Percentiles rank a stretch among this genome's conserved stretches.
These are phyloP conservation scores for Gadopsis marmoratus DNA, from an alignment of 2,797 vertebrate species.

Conservation along the genomic window DNA sequence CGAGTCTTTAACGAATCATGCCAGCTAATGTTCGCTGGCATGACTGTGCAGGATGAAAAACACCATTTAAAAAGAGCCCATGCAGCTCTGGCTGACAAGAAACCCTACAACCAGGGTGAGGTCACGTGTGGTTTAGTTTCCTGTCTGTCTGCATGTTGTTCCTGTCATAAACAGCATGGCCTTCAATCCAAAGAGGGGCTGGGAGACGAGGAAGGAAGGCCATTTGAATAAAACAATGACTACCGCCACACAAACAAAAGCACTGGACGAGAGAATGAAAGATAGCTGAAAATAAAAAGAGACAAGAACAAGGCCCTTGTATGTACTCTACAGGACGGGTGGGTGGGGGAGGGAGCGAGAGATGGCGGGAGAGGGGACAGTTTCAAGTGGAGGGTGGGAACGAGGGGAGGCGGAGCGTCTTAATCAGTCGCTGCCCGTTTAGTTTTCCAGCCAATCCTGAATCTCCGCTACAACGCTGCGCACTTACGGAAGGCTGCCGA, in stretches of 20 bases:
- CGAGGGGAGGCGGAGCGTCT: slow-evolving; percentile 58
- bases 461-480: slow-evolving; percentile 20
- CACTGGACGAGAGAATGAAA: slow-evolving; percentile 65
- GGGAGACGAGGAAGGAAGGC: slow-evolving; percentile 18
- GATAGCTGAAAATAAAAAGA: slow-evolving; percentile 66
- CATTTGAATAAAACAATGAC: slow-evolving; percentile 74
- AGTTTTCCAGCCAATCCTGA: slow-evolving; percentile 49
- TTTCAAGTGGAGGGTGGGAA: slow-evolving; percentile 60
- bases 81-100: neutral
- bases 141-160: slow-evolving; percentile 54
- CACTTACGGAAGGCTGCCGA: slow-evolving; percentile 29
- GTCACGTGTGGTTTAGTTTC: slow-evolving; percentile 61
- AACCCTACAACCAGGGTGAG: slow-evolving; percentile 36
- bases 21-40: no score
- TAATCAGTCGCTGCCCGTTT: slow-evolving; percentile 69
- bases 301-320: slow-evolving; percentile 74
- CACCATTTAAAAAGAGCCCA: neutral
- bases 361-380: slow-evolving; percentile 59
- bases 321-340: slow-evolving; percentile 60
- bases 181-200: slow-evolving; percentile 67
- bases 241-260: slow-evolving; percentile 80
- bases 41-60: neutral
- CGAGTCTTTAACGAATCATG: slow-evolving; percentile 9
- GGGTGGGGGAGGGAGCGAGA: slow-evolving; percentile 65
- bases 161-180: slow-evolving; percentile 77